Conservation (phyloP, 2,888 invertebrate species). For the Tetragonisca angustula region DNA sequence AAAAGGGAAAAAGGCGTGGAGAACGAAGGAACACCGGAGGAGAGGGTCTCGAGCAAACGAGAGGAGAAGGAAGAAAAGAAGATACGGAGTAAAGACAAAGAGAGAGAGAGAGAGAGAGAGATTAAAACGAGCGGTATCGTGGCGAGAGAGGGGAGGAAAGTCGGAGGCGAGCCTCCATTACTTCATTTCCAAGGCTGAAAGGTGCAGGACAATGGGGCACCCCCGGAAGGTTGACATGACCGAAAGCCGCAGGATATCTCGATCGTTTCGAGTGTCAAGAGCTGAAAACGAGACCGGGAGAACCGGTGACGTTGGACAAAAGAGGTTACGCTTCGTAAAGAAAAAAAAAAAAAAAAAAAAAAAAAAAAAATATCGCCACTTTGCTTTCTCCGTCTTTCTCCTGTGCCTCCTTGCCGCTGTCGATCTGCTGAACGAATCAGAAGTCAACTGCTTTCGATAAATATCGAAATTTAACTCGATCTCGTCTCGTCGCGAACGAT, state of each 20-base stretch:
- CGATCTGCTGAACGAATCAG: too few relatives aligned
- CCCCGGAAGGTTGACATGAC: slow-evolving; percentile 70
- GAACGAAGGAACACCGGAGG: too few relatives aligned
- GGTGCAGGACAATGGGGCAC: slow-evolving; percentile 70
- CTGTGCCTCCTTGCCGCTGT: too few relatives aligned
- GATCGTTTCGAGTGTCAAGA: slow-evolving; percentile 63
- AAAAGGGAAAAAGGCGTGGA: not conserved
- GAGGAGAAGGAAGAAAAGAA: not conserved
- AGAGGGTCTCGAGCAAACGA: too few relatives aligned
- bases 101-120: slow-evolving; percentile 3
- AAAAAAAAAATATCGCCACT: slow-evolving; percentile 24
- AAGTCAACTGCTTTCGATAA: too few relatives aligned
- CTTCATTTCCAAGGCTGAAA: slow-evolving; percentile 72
- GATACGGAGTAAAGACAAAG: not conserved
- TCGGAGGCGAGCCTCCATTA: slow-evolving; percentile 69
- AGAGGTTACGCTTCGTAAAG: not conserved
- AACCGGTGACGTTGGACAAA: slow-evolving; percentile 27
- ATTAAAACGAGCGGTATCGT: slow-evolving; percentile 49
- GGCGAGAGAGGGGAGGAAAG: slow-evolving; percentile 55
- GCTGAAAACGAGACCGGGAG: slow-evolving; percentile 55
- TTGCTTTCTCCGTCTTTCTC: not conserved
- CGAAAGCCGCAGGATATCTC: slow-evolving; percentile 69
- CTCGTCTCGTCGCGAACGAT: too few relatives aligned
- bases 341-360: too few relatives aligned
- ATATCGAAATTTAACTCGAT: too few relatives aligned